Conservation (phyloP, 2,888 invertebrate genomes). For the Watsonalla binaria region DNA sequence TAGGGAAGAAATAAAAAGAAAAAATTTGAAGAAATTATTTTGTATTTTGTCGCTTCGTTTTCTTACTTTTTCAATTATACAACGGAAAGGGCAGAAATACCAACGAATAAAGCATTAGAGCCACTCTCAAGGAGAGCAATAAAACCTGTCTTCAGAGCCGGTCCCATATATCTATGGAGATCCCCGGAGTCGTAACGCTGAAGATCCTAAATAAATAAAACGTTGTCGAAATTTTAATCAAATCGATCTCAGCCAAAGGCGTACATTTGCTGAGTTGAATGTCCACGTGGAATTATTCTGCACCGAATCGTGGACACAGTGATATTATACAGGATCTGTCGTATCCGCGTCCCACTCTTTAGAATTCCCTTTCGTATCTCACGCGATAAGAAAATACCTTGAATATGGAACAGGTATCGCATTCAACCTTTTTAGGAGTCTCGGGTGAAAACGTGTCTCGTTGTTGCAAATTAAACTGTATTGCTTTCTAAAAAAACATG, state of each 20-base stretch:
- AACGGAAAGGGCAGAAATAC: too few relatives aligned
- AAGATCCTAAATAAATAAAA: slow-evolving; percentile 11
- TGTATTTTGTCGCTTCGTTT: too few relatives aligned
- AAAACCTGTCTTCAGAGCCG: neutral
- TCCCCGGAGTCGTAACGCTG: neutral
- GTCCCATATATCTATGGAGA: neutral
- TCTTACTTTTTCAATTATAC: too few relatives aligned
- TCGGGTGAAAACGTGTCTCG: neutral
- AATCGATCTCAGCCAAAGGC: slow-evolving; percentile 1
- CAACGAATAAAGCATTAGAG: too few relatives aligned
- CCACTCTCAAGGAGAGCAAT: neutral
- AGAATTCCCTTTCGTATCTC: slow-evolving; percentile 1
- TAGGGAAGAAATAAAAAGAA: too few relatives aligned
- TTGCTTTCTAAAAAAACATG: neutral
- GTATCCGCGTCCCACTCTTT: slow-evolving; percentile 1
- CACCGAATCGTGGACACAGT: slow-evolving; percentile 1
- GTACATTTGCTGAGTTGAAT: neutral
- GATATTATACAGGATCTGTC: neutral
- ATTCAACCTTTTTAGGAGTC: neutral
- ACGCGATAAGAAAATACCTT: slow-evolving; percentile 1
- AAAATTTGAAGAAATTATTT: too few relatives aligned
- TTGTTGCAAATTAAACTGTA: neutral
- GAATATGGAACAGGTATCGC: slow-evolving; percentile 1
- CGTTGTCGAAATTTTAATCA: slow-evolving; percentile 2
- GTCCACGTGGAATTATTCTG: neutral